Base-by-base conservation (phyloP, 2,888 invertebrate genomes). In the Platycnemis pennipes region DNA sequence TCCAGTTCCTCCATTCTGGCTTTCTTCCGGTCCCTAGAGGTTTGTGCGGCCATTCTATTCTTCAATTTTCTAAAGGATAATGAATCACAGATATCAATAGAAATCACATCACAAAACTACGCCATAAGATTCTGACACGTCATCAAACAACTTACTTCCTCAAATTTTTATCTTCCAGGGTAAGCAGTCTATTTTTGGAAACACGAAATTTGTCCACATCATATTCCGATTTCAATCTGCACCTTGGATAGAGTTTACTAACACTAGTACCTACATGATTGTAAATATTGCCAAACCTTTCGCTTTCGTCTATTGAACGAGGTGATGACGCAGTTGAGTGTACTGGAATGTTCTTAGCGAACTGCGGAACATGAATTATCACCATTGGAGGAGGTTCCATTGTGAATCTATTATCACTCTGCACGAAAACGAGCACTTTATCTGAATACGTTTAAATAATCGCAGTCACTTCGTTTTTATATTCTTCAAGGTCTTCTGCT, bases 11-110 rank as follows among this genome's bases (percentile, higher is more conserved):
- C 98, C 98, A 99, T 98, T 96, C 98, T 98, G 0, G 98, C 98
- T 96, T 99, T 99, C 96, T 99, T 99, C 88, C 99, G 97, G 96
- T 99, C 99, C 94, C 99, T 97, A 0, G 99, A 99, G 91, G 99
- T 99, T 96, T 99, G 99, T 3, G 99, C 99, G 56, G 99, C 99
- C 46, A 99, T 99, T 95, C 99, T 97, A 96, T 99, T 99, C 96
- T 99, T 99, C 95, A 99, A 96, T 97, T 99, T 99, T 96, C 99
- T 99, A 96, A 49, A 97, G 96, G 95, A 95, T 56, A 95, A 95
- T 8, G 2, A 91, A 63, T 1, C 13, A 26, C 11, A 26, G 1
- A 91, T 42, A n/a, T 11, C 5, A 31, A 31, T n/a, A 19, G 22
- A 7, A 11, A 0, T 46, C n/a, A n/a, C n/a, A n/a, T n/a, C n/a